Evolutionary conservation across 2,888 invertebrate genomes (phyloP).

Genomic region (Drosophila anomelani): DNA sequence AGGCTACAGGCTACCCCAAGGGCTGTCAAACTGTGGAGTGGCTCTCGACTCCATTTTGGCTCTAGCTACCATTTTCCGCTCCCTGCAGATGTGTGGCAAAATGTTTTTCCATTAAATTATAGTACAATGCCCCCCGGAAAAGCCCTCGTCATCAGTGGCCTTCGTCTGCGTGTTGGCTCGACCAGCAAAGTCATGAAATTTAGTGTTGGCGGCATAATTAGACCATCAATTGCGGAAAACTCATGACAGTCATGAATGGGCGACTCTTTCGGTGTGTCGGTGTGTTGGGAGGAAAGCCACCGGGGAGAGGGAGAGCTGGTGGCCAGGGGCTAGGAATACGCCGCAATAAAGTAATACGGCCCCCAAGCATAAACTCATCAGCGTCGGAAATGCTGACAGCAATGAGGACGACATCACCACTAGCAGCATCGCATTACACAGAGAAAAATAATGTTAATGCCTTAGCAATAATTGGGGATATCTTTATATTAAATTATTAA

Average conservation of each 20-base stretch:
- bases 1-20: constrained; percentile 3
- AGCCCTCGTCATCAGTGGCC: constrained; percentile 22
- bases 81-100: constrained; percentile 42
- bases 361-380: constrained; percentile 81
- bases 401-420: constrained; percentile 38
- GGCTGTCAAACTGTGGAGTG: constrained; percentile 57
- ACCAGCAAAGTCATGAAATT: constrained; percentile 79
- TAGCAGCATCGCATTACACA: constrained; percentile 51
- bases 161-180: constrained; percentile 40
- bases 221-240: constrained; percentile 84
- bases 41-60: constrained; percentile 25
- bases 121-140: constrained; percentile 41
- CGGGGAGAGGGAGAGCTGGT: constrained; percentile 38
- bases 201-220: constrained; percentile 82
- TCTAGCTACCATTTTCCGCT: neutral
- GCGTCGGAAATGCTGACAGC: constrained; percentile 74
- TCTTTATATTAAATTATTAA: no score
- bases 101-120: constrained; percentile 75
- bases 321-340: constrained; percentile 26
- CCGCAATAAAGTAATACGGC: constrained; percentile 76
- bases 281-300: constrained; percentile 54
- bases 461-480: no score
- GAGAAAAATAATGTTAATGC: constrained; percentile 2
- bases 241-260: constrained; percentile 81
- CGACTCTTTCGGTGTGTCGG: constrained; percentile 22